Conservation (phyloP, 2,888 invertebrate genomes). For the Euproctis similis region DNA sequence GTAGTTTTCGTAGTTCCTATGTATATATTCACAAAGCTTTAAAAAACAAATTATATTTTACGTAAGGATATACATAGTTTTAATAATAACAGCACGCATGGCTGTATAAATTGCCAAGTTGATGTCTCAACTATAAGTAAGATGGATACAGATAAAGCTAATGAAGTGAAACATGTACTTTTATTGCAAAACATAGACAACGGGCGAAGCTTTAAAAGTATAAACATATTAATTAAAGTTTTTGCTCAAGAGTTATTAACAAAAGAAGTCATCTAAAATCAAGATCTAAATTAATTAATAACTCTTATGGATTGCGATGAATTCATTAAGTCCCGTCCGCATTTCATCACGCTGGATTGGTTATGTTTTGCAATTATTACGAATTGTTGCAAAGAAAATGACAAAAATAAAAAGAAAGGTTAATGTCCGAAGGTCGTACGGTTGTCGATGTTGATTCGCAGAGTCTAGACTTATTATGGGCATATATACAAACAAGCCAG, state of each 20-base stretch:
- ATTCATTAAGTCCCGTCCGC: slow-evolving; percentile 19
- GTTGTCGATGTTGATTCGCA: slow-evolving; percentile 23
- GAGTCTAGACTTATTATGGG: slow-evolving; percentile 25
- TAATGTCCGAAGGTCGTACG: slow-evolving; percentile 27
- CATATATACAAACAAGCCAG: slow-evolving; percentile 13
- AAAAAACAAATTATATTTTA: no score
- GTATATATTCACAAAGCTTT: no score
- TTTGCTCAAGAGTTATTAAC: slow-evolving; percentile 7
- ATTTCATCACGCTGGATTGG: slow-evolving; percentile 18
- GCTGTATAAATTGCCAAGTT: no score
- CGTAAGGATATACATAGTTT: no score
- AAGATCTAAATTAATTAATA: slow-evolving; percentile 13
- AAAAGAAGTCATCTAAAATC: slow-evolving; percentile 13
- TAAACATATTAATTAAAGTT: slow-evolving; percentile 17
- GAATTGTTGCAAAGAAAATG: slow-evolving; percentile 12
- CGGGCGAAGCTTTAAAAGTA: slow-evolving; percentile 9
- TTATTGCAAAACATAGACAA: slow-evolving; percentile 19
- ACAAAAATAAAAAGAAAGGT: slow-evolving; percentile 29
- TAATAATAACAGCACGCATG: no score
- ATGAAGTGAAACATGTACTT: no score
- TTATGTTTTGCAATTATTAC: slow-evolving; percentile 18
- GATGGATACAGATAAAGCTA: no score
- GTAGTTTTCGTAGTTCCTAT: no score
- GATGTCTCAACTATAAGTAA: no score
- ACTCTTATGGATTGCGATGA: slow-evolving; percentile 14